Evolutionary conservation across 2,888 invertebrate species (phyloP).

Genomic region (Epirrhoe alternata): DNA sequence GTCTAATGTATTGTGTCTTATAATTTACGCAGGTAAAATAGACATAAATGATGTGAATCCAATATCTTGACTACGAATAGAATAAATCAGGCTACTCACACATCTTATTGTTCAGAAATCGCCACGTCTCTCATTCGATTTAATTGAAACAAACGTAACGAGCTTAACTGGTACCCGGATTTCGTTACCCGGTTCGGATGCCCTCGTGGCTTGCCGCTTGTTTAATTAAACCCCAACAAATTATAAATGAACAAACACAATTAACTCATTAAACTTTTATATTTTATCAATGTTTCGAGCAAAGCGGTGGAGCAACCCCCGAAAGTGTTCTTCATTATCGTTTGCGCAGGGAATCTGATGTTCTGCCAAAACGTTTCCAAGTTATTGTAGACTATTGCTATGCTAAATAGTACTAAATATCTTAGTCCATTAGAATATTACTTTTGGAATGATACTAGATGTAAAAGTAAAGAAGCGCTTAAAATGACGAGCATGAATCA

Average conservation of each 20-base stretch:
- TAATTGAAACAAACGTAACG: constrained; percentile 62
- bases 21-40: constrained; percentile 31
- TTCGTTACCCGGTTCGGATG: constrained; percentile 50
- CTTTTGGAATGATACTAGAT: no score
- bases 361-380: constrained; percentile 3
- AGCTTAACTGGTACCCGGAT: constrained; percentile 57
- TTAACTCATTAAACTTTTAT: constrained; percentile 55
- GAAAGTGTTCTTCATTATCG: constrained; percentile 31
- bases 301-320: constrained; percentile 26
- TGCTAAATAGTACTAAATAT: no score
- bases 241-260: constrained; percentile 54
- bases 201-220: constrained; percentile 46
- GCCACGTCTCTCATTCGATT: constrained; percentile 52
- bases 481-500: not conserved
- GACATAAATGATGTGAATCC: constrained; percentile 13
- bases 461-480: not conserved
- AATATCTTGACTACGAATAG: constrained; percentile 38
- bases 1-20: constrained; percentile 2
- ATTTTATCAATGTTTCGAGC: constrained; percentile 45
- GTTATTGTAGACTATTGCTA: not conserved
- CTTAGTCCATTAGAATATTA: no score
- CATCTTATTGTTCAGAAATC: constrained; percentile 47
- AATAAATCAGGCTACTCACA: constrained; percentile 43
- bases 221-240: constrained; percentile 59
- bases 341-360: constrained; percentile 18